phyloP scores from a whole-genome alignment of 2,113 vertebrate genomes.

The Geothlypis trichas region DNA sequence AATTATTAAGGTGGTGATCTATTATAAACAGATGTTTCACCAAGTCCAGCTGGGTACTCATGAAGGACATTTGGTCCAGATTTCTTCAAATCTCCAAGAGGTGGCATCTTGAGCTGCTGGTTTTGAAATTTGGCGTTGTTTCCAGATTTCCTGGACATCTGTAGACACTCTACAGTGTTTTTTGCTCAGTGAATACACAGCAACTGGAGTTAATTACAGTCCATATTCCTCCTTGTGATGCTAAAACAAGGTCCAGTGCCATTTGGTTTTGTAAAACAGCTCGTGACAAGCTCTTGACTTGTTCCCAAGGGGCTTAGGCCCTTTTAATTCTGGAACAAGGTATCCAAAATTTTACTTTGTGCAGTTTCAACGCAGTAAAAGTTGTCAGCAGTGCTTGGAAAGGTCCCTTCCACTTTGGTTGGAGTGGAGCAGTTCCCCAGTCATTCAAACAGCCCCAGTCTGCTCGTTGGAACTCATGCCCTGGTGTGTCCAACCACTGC shows the following conservation, averaged over 20 bases:
- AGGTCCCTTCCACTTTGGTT: neutral
- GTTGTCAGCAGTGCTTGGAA: neutral
- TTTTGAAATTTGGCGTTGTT: neutral
- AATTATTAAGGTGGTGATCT: no score
- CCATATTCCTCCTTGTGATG: neutral
- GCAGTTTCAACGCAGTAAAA: neutral
- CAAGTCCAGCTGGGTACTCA: neutral
- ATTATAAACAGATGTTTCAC: neutral
- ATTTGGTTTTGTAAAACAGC: neutral
- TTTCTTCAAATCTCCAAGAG: neutral
- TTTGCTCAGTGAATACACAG: neutral
- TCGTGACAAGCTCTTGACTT: neutral
- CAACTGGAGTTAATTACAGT: neutral
- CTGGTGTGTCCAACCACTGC: no score
- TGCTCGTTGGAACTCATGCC: accelerated
- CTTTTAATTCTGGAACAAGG: neutral
- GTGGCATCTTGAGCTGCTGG: neutral
- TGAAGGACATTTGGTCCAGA: neutral
- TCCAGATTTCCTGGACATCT: neutral
- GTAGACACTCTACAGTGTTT: neutral
- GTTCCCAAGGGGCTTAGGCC: neutral
- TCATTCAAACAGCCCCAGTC: neutral
- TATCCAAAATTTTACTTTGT: neutral
- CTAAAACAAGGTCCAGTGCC: no score
- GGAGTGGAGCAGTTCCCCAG: neutral